A percentile compares a stretch with the other conserved stretches of the same genome.
phyloP scores from a whole-genome alignment of 30 jellyfish, hydroid and myxozoan genomes.

The Rhopilema esculentum region DNA sequence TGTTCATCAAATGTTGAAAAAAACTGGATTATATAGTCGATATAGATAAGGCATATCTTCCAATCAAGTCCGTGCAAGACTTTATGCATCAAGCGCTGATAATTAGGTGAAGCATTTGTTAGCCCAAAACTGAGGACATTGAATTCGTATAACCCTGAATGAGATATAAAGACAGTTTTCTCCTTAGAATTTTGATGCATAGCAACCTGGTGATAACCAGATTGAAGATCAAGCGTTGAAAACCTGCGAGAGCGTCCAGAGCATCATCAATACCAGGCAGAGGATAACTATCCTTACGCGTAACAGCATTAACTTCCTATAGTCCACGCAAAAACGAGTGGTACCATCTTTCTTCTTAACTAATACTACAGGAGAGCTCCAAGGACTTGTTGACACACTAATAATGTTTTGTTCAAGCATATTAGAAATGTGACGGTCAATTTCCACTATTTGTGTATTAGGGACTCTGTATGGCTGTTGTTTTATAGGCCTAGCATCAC shows the following conservation, averaged over 20 bases:
- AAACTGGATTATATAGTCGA: too few relatives aligned
- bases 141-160: too few relatives aligned
- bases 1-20: too few relatives aligned
- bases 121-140: conserved; percentile 65
- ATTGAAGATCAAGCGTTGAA: conserved; percentile 32
- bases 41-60: too few relatives aligned
- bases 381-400: conserved; percentile 31
- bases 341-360: conserved; percentile 60
- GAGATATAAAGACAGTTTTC: too few relatives aligned
- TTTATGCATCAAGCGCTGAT: conserved; percentile 55
- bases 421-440: conserved; percentile 6
- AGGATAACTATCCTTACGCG: conserved; percentile 49
- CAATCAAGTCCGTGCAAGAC: conserved; percentile 59
- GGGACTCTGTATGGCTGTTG: conserved; percentile 20
- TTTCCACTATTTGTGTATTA: conserved; percentile 1
- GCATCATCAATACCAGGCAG: conserved; percentile 45
- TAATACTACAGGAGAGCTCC: conserved; percentile 61
- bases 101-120: conserved; percentile 42
- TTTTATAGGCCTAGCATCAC: too few relatives aligned
- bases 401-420: conserved; percentile 49
- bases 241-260: conserved; percentile 34
- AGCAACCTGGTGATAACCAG: too few relatives aligned
- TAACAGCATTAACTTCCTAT: conserved; percentile 33
- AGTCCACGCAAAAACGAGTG: conserved; percentile 53
- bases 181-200: too few relatives aligned